These are phyloP conservation scores for Lycaena phlaeas DNA, from an alignment of 2,888 invertebrate species.

Conservation along the genomic window DNA sequence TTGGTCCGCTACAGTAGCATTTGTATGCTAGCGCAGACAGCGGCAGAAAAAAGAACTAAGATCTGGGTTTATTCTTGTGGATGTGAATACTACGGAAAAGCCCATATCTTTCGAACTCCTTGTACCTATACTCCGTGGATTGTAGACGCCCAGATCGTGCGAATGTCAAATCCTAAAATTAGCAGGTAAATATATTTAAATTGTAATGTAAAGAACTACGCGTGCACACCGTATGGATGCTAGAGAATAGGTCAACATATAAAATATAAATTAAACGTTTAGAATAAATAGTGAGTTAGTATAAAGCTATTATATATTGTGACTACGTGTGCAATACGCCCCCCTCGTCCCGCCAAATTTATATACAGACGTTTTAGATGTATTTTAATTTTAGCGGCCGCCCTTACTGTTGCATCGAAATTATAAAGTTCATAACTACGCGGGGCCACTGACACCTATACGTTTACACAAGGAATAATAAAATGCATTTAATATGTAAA, in stretches of 20 bases:
- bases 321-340: too few species aligned
- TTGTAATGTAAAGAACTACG: too few species aligned
- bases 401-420: constrained; percentile 7
- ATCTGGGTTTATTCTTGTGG: too few species aligned
- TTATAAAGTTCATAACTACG: not conserved
- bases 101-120: too few species aligned
- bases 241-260: not conserved
- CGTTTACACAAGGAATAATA: constrained; percentile 14
- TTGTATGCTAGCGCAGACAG: too few species aligned
- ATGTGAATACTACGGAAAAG: too few species aligned
- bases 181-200: too few species aligned
- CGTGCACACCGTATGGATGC: not conserved
- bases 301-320: not conserved
- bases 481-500: constrained; percentile 22
- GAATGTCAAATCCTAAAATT: too few species aligned
- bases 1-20: too few species aligned
- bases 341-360: constrained; percentile 28
- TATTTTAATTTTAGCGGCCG: constrained; percentile 19
- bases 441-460: constrained; percentile 7
- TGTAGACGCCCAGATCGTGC: too few species aligned
- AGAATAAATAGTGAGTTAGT: not conserved
- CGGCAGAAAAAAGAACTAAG: too few species aligned
- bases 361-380: constrained; percentile 24
- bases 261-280: not conserved
- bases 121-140: too few species aligned